A percentile compares a stretch with the other conserved stretches of the same genome.
These are phyloP conservation scores for Argopecten irradians DNA, from an alignment of 1,140 invertebrate genomes.

Conservation along the genomic window DNA sequence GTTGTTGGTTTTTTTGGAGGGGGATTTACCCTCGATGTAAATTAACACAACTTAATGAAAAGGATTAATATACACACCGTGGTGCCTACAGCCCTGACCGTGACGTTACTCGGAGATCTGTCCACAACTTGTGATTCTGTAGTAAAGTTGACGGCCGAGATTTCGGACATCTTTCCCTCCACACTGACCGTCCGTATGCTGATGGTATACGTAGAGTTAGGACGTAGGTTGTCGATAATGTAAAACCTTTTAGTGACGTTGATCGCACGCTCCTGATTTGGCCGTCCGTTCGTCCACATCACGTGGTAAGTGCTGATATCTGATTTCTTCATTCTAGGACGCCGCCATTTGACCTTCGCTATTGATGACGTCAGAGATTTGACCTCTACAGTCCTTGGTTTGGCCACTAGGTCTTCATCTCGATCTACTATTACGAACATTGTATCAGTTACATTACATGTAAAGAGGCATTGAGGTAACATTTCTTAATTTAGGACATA, in stretches of 20 bases:
- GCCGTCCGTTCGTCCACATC: slow-evolving; percentile 26
- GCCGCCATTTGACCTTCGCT: slow-evolving; percentile 38
- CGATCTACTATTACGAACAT: neutral
- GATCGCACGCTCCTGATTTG: neutral
- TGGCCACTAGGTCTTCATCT: neutral
- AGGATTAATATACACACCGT: slow-evolving; percentile 34
- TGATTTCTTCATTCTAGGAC: slow-evolving; percentile 20
- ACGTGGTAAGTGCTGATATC: slow-evolving; percentile 28
- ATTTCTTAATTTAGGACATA: too few species aligned
- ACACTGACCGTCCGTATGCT: slow-evolving; percentile 8
- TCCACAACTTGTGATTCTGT: neutral
- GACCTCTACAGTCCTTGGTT: slow-evolving; percentile 25
- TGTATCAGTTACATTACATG: too few species aligned
- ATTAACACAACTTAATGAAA: too few species aligned
- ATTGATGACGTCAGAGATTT: slow-evolving; percentile 28
- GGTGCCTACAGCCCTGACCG: slow-evolving; percentile 10
- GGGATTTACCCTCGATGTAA: too few species aligned
- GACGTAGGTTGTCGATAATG: neutral
- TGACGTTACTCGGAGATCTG: neutral
- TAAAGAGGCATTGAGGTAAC: too few species aligned
- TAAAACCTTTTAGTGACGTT: slow-evolving; percentile 27
- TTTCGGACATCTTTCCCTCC: neutral
- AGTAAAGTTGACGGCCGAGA: neutral
- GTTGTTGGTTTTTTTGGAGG: too few species aligned
- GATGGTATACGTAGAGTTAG: slow-evolving; percentile 24